Conservation (phyloP, 2,888 invertebrate genomes). For the Formica aserva region DNA sequence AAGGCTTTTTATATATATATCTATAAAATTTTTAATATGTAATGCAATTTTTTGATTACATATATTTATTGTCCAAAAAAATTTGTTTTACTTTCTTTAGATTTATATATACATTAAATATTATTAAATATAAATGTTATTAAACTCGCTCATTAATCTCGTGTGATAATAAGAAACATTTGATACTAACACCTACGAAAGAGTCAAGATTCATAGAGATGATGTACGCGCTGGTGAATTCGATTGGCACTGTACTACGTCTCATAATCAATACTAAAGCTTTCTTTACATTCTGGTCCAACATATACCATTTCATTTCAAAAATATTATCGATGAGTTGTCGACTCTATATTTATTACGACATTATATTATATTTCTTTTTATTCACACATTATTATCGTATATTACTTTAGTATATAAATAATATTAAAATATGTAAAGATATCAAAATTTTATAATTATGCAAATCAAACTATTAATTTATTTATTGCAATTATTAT, state of each 20-base stretch:
- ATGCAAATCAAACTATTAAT: neutral
- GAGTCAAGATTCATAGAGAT: constrained; percentile 69
- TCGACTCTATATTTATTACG: constrained; percentile 54
- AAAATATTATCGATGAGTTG: constrained; percentile 52
- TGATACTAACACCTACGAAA: constrained; percentile 69
- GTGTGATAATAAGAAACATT: constrained; percentile 7
- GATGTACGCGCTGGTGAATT: constrained; percentile 66
- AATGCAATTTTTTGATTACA: neutral
- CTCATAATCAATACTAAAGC: constrained; percentile 70
- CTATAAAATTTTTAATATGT: neutral
- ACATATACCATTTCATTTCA: constrained; percentile 61
- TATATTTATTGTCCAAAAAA: neutral
- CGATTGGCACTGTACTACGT: constrained; percentile 65
- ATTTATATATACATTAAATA: neutral
- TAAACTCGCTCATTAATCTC: neutral
- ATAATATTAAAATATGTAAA: neutral
- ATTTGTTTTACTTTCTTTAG: neutral
- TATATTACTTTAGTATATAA: neutral
- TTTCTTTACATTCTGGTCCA: constrained; percentile 54
- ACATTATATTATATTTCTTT: neutral
- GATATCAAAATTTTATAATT: neutral
- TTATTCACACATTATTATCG: too few species aligned
- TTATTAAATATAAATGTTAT: neutral
- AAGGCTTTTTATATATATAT: neutral
- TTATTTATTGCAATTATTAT: neutral